A percentile compares a stretch with the other conserved stretches of the same genome.
Conservation (phyloP, 2,888 invertebrate genomes). For the Pterostichus niger region DNA sequence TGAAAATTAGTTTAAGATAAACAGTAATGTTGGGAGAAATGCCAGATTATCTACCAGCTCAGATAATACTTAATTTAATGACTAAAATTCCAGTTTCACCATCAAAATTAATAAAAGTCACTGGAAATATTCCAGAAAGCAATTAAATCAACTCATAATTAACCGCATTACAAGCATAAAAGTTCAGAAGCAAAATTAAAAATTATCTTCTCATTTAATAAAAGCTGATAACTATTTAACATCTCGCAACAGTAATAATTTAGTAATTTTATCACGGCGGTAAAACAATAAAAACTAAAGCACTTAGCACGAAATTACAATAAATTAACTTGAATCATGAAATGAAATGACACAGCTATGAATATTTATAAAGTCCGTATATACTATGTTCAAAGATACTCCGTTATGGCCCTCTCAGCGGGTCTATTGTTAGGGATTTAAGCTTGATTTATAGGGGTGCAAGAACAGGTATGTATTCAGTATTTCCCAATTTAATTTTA, state of each 20-base stretch:
- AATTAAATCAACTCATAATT: not conserved
- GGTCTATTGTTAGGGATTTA: too few relatives aligned
- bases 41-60: too few relatives aligned
- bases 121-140: not conserved
- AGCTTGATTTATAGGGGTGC: too few relatives aligned
- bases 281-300: constrained; percentile 45
- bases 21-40: not conserved
- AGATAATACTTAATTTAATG: not conserved
- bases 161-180: constrained; percentile 1
- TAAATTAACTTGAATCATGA: constrained; percentile 32
- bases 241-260: constrained; percentile 12
- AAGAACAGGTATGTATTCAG: too few relatives aligned
- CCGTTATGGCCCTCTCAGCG: too few relatives aligned
- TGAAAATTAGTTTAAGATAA: too few relatives aligned
- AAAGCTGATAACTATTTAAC: constrained; percentile 19
- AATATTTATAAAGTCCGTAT: constrained; percentile 35
- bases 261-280: constrained; percentile 22
- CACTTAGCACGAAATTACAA: constrained; percentile 36
- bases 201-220: not conserved
- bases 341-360: constrained; percentile 20
- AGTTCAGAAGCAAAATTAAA: not conserved
- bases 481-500: too few relatives aligned
- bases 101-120: not conserved
- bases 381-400: too few relatives aligned
- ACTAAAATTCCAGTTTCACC: not conserved